A percentile compares a stretch with the other conserved stretches of the same genome.
These are phyloP conservation scores for Drosophila fuyamai DNA, from an alignment of 1,140 invertebrate genomes.

Conservation along the genomic window DNA sequence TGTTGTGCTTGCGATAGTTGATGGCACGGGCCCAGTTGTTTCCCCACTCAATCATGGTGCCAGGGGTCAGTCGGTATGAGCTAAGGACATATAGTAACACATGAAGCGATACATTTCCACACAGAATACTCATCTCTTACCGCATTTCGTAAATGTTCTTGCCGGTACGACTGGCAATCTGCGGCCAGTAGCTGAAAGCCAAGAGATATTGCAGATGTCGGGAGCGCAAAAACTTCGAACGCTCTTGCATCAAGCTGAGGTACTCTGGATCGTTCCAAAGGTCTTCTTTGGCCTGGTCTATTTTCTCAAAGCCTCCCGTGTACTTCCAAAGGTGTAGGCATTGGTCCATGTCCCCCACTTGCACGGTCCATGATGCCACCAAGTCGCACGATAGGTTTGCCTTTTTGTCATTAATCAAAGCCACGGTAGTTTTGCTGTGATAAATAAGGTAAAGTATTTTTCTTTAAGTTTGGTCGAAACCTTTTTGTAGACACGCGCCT, in stretches of 20 bases:
- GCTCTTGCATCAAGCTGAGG: slow-evolving; percentile 91
- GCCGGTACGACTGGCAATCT: slow-evolving; percentile 89
- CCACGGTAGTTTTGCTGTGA: slow-evolving; percentile 92
- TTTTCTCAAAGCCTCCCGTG: slow-evolving; percentile 94
- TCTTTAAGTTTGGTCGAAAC: too few species aligned
- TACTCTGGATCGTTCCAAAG: slow-evolving; percentile 91
- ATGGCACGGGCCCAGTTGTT: slow-evolving; percentile 99
- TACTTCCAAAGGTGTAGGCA: slow-evolving; percentile 97
- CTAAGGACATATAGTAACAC: slow-evolving; percentile 20
- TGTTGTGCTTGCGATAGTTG: slow-evolving; percentile 94
- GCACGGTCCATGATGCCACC: slow-evolving; percentile 94
- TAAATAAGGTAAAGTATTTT: too few species aligned
- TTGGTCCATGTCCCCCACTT: slow-evolving; percentile 99
- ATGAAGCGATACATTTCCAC: neutral
- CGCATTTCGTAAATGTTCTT: slow-evolving; percentile 97
- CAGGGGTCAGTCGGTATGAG: slow-evolving; percentile 92
- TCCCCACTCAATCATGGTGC: slow-evolving; percentile 99
- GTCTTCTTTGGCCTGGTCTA: slow-evolving; percentile 91
- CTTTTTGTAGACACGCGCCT: too few species aligned
- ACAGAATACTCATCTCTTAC: slow-evolving; percentile 32
- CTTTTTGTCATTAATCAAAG: slow-evolving; percentile 91
- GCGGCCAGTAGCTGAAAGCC: slow-evolving; percentile 95
- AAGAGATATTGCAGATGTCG: slow-evolving; percentile 96
- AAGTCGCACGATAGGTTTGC: slow-evolving; percentile 90
- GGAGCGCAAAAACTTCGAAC: slow-evolving; percentile 93